Evolutionary conservation across 1,140 invertebrate species (phyloP).

Genomic region (Achatina immaculata): DNA sequence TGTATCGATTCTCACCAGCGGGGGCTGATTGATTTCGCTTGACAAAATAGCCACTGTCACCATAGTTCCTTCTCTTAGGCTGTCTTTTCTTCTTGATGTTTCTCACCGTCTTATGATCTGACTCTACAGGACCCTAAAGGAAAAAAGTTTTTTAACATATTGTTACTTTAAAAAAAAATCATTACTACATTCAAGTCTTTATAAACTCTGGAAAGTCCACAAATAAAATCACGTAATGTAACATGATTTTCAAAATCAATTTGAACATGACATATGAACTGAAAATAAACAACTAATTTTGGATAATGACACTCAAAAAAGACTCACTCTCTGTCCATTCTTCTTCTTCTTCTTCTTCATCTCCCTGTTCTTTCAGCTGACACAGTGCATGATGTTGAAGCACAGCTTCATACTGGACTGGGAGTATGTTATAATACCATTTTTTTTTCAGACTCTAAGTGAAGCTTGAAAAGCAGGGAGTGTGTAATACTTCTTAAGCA

Average conservation of each 20-base stretch:
- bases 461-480: no score
- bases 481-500: no score
- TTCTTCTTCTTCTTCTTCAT: conserved; percentile 1
- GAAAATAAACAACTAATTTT: neutral
- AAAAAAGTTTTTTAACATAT: no score
- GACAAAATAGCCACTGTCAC: conserved; percentile 60
- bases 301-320: conserved; percentile 1
- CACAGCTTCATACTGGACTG: no score
- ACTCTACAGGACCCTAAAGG: conserved; percentile 43
- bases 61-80: conserved; percentile 51
- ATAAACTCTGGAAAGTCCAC: no score
- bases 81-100: conserved; percentile 43
- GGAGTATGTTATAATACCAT: no score
- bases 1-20: conserved; percentile 37
- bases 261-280: neutral
- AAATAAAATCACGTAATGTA: no score
- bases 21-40: conserved; percentile 52
- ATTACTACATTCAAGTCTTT: no score
- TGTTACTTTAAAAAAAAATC: no score
- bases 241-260: no score
- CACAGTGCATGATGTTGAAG: no score
- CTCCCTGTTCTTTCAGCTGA: neutral
- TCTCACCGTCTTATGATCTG: conserved; percentile 45
- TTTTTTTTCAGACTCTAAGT: no score
- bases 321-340: neutral